phyloP scores from a whole-genome alignment of 1,140 invertebrate species.

The Conus ventricosus region DNA sequence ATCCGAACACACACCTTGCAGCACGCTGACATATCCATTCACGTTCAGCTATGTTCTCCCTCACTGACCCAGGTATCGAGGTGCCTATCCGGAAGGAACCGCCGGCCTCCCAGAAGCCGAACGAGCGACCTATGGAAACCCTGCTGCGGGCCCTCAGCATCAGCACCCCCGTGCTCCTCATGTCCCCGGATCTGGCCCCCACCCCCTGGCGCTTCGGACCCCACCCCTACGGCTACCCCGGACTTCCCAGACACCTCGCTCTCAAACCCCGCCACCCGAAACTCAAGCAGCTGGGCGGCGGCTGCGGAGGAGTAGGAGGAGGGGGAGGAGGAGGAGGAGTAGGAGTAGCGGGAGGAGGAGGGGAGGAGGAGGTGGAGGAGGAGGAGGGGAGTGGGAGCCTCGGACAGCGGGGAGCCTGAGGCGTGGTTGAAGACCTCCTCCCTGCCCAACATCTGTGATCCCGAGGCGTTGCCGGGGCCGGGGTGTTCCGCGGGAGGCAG shows the following conservation, averaged over 20 bases:
- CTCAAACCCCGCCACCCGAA: constrained; percentile 32
- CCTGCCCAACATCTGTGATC: constrained; percentile 62
- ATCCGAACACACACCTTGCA: too few species aligned
- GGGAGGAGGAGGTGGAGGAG: not conserved
- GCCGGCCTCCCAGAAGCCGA: not conserved
- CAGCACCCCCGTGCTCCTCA: constrained; percentile 50
- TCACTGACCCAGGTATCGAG: constrained; percentile 51
- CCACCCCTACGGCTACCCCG: constrained; percentile 43
- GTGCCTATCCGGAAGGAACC: constrained; percentile 52
- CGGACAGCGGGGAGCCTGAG: constrained; percentile 28
- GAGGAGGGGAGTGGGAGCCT: not conserved
- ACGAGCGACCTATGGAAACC: constrained; percentile 38
- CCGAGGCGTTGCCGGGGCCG: constrained; percentile 16
- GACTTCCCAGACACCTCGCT: constrained; percentile 31
- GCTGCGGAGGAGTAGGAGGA: not conserved
- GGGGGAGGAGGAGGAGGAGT: not conserved
- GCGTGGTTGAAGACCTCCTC: constrained; percentile 66
- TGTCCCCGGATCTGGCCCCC: constrained; percentile 48
- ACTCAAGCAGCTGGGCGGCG: constrained; percentile 15
- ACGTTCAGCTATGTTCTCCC: too few species aligned
- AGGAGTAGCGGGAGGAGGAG: not conserved
- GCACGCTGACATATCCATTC: too few species aligned
- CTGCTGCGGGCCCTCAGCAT: constrained; percentile 55
- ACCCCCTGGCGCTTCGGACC: constrained; percentile 20
- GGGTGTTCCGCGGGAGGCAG: not conserved